These are phyloP conservation scores for Anguilla obscura DNA, from an alignment of 2,797 vertebrate genomes.

Conservation along the genomic window DNA sequence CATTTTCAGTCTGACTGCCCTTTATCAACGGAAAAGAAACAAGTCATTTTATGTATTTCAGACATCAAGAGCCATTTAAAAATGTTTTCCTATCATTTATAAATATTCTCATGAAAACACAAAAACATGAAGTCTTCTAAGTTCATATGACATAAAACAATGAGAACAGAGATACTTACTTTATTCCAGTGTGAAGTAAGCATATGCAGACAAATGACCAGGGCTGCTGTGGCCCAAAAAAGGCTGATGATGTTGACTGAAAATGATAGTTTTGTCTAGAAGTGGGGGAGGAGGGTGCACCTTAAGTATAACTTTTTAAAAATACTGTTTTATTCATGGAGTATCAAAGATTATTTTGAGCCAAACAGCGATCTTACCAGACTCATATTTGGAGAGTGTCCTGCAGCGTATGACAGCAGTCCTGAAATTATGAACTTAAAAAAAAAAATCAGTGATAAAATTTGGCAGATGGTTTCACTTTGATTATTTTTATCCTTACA, in stretches of 20 bases:
- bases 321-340: not conserved
- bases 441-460: not conserved
- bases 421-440: constrained; percentile 66
- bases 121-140: not conserved
- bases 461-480: not conserved
- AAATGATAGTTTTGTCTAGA: constrained; percentile 70
- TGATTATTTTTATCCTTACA: not conserved
- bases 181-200: not conserved
- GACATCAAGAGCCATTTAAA: not conserved
- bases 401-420: constrained; percentile 63
- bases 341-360: not conserved
- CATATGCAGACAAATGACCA: not conserved
- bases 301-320: not conserved
- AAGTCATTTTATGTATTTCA: not conserved
- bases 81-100: not conserved
- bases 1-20: not conserved
- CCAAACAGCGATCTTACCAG: constrained; percentile 59
- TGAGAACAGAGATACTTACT: not conserved
- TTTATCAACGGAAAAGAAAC: not conserved
- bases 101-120: constrained; percentile 8
- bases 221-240: constrained; percentile 54
- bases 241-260: constrained; percentile 68
- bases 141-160: constrained; percentile 30
- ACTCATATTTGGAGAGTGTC: constrained; percentile 61
- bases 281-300: not conserved